Evolutionary conservation across 2,797 vertebrate species (phyloP), one percentile per base, ranked within the genome.

Genomic region (Lithobates sylvaticus): DNA sequence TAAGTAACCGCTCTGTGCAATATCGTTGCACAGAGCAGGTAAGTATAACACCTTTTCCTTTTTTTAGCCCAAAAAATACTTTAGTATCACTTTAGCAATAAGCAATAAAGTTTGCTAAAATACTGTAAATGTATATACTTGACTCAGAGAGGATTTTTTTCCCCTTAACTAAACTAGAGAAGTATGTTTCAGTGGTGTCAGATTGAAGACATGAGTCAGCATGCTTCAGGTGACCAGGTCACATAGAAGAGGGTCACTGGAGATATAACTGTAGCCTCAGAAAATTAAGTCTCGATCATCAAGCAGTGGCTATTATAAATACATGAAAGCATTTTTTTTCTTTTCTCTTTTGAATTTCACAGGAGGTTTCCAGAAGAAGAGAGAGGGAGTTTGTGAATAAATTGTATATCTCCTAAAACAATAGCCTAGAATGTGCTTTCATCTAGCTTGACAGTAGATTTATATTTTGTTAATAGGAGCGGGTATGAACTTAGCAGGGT

Each of bases 381-480:
- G 15, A 3, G 3, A 12, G 44, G 42, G n/a, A 50, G n/a, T 32
- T 61, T 64, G 29, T 34, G 44, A 68, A 65, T 15, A 67, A 65
- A 39, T 39, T 21, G n/a, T 61, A 68, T 10, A 47, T 47, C 61
- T 44, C 74, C 27, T 13, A 26, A 77, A 77, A 77, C 76, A 77
- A 39, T 39, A 61, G 76, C 21, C 13, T 36, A n/a, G 32, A 76
- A 36, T 77, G 39, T 65, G 21, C 65, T 44, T 23, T 78, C n/a
- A 65, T 29, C 61, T 18, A 42, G 76, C 36, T 27, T 67, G 76
- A 27, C 58, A 42, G 76, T 7, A 77, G 58, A 26, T 58, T 39
- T 70, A 71, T 69, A 34, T 71, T 44, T 70, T 54, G 54, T 16
- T 73, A 64, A 54, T 65, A 18, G 39, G 58, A 65, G 23, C n/a